phyloP scores from a whole-genome alignment of 2,888 invertebrate species.

The Chamaedrilus cognettii region DNA sequence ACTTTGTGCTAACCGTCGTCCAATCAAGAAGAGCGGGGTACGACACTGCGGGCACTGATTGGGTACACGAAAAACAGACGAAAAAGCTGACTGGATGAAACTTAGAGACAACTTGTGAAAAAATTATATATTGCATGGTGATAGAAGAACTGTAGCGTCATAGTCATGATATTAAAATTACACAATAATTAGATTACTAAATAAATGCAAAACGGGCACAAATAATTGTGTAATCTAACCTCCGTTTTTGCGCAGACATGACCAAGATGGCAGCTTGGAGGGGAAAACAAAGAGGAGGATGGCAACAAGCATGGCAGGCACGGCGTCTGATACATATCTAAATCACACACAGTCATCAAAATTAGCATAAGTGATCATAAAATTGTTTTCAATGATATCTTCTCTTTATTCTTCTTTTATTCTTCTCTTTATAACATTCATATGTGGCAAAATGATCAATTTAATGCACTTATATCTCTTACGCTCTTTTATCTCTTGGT shows the following conservation, averaged over 20 bases:
- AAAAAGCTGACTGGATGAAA: too few species aligned
- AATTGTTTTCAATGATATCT: too few species aligned
- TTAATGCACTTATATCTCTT: too few species aligned
- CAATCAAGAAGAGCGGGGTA: conserved; percentile 28
- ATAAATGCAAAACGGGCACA: background rate
- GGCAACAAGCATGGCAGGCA: conserved; percentile 21
- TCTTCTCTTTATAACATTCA: too few species aligned
- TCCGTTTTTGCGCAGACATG: conserved; percentile 14
- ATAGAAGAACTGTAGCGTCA: conserved; percentile 5
- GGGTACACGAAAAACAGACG: too few species aligned
- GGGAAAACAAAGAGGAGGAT: conserved; percentile 24
- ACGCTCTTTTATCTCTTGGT: too few species aligned
- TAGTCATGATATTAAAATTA: background rate
- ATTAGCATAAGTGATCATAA: too few species aligned
- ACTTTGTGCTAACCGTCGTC: conserved; percentile 29
- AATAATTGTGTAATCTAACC: background rate
- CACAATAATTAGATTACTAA: too few species aligned
- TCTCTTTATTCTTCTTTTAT: too few species aligned
- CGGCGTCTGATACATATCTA: conserved; percentile 26
- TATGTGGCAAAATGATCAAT: too few species aligned
- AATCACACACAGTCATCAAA: background rate
- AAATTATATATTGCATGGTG: background rate
- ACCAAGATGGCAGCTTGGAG: conserved; percentile 11
- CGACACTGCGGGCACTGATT: too few species aligned
- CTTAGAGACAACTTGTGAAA: background rate